phyloP scores from a whole-genome alignment of 2,113 vertebrate species.

The Bucco capensis region DNA sequence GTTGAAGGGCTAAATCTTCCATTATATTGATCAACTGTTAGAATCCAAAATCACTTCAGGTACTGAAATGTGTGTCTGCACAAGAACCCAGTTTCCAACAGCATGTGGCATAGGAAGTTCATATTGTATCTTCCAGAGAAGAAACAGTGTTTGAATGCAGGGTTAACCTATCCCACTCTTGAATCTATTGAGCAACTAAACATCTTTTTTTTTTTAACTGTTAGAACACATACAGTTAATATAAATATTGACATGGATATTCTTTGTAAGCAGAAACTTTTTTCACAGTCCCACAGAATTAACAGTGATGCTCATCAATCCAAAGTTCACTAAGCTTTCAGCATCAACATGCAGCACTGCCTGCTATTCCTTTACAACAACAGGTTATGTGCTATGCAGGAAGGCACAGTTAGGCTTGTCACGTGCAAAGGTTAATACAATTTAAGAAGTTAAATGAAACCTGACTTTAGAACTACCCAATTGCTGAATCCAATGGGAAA shows the following conservation, averaged over 20 bases:
- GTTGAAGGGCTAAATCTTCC: background rate
- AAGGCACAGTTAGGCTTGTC: background rate
- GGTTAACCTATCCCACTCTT: background rate
- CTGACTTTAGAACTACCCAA: background rate
- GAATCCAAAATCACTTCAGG: background rate
- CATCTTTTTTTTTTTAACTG: background rate
- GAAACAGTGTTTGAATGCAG: background rate
- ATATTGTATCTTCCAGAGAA: background rate
- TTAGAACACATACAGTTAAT: background rate
- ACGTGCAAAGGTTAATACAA: background rate
- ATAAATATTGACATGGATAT: background rate
- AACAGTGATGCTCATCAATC: background rate
- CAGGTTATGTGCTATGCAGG: background rate
- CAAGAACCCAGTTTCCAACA: background rate
- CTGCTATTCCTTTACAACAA: background rate
- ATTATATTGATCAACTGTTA: background rate
- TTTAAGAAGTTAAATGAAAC: background rate
- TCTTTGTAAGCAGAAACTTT: background rate
- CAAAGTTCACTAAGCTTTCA: background rate
- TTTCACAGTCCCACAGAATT: background rate
- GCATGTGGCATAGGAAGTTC: background rate
- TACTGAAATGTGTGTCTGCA: background rate
- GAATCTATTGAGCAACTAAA: background rate
- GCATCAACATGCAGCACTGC: background rate
- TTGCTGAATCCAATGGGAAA: background rate